Base-by-base conservation (phyloP, 2,113 vertebrate genomes). In the Neolamprologus hecqui region DNA sequence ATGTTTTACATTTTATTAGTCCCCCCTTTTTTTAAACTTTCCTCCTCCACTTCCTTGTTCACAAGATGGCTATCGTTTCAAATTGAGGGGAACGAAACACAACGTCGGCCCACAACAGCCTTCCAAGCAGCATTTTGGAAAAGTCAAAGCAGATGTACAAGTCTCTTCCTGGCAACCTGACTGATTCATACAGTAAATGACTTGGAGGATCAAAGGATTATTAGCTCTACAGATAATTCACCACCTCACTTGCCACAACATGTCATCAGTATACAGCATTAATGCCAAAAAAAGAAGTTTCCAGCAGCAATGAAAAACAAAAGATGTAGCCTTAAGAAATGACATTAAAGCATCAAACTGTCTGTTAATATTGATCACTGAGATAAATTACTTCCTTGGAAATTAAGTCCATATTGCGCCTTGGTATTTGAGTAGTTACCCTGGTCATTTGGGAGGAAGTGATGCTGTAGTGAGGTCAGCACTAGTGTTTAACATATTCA, bases 1-100 rank as follows among this genome's bases (percentile, higher is more conserved):
- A 58, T 92, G 93, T 92, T 95, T 93, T 90, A 93, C 82, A 84
- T 68, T 87, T 93, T 82, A 88, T 60, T 79, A 79, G 65, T 83
- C 88, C 55, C 58, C 82, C 53, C 15, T 15, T 17, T 70, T 65
- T 85, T 65, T 37, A 40, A 65, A 37, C 82, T 80, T 88, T 91
- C 87, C 75, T 89, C 87, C 87, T 89, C 79, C 92, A 88, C 86
- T 91, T 89, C 88, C 90, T 86, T 70, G 75, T 88, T 92, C 86
- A 81, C 21, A 13, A 37, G 60, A 87, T 81, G 40, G 81, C 65
- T 51, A 63, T 79, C 60, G 19, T 85, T 68, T 84, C 45, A 65
- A 68, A 37, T 2, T 37, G 60, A 68, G n/a, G 51, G n/a, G 26
- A 79, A 42, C 70, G 87, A 83, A 85, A 23, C 1, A 3, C 26